Conservation (phyloP, 2,888 invertebrate species). For the Junonia oenone region DNA sequence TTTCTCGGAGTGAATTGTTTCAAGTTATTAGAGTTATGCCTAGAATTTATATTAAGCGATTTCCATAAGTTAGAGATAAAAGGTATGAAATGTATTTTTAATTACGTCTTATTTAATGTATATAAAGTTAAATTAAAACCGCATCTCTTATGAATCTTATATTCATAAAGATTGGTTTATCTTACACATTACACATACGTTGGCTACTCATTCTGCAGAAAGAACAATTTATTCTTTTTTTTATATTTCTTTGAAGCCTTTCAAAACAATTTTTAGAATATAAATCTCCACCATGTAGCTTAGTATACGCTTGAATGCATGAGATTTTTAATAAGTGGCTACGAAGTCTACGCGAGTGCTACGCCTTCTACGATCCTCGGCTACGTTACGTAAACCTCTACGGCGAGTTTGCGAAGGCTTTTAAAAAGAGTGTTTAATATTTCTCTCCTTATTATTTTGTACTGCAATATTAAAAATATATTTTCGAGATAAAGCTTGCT, state of each 20-base stretch:
- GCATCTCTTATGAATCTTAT: too few relatives aligned
- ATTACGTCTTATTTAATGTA: too few relatives aligned
- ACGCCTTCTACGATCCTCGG: slow-evolving; percentile 4
- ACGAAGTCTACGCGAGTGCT: slow-evolving; percentile 2
- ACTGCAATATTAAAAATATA: neutral
- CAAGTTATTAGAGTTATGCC: too few relatives aligned
- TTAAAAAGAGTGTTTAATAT: slow-evolving; percentile 3
- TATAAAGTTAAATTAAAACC: neutral
- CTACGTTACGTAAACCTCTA: slow-evolving; percentile 5
- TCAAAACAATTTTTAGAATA: neutral
- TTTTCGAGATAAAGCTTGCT: neutral
- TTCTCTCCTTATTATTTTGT: neutral
- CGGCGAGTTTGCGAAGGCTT: neutral
- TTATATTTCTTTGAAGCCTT: neutral
- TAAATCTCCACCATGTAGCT: neutral
- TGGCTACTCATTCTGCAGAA: neutral
- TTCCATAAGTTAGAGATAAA: too few relatives aligned
- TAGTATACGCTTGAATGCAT: slow-evolving; percentile 6
- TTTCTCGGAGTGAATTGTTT: neutral
- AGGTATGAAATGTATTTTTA: too few relatives aligned
- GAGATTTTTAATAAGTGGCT: slow-evolving; percentile 15
- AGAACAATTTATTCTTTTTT: neutral
- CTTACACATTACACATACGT: neutral
- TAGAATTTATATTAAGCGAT: too few relatives aligned
- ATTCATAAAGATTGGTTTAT: too few relatives aligned